Evolutionary conservation across 2,888 invertebrate species (phyloP).

Genomic region (Acleris sparsana): DNA sequence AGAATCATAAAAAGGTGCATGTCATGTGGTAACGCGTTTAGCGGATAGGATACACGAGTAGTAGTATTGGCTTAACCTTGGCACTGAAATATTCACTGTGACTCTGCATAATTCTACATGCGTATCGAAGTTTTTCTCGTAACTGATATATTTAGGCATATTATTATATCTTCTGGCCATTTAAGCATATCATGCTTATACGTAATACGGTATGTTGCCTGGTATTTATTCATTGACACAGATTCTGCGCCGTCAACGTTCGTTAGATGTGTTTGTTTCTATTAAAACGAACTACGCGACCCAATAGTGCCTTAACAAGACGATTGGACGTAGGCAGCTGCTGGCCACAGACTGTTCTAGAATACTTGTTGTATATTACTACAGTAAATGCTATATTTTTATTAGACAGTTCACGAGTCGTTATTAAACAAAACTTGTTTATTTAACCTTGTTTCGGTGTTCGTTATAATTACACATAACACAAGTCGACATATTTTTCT

Average conservation of each 20-base stretch:
- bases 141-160: background rate
- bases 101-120: constrained; percentile 40
- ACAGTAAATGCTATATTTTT: no score
- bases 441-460: no score
- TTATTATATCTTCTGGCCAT: background rate
- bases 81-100: constrained; percentile 45
- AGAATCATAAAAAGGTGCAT: constrained; percentile 50
- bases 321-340: constrained; percentile 19
- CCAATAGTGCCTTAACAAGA: constrained; percentile 29
- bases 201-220: background rate
- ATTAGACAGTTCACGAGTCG: no score
- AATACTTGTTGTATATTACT: background rate
- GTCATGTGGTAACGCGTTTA: constrained; percentile 38
- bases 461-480: no score
- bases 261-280: constrained; percentile 33
- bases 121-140: constrained; percentile 15
- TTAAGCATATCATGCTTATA: background rate
- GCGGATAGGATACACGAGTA: constrained; percentile 26
- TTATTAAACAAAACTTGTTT: no score
- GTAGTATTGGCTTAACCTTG: constrained; percentile 62
- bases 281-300: constrained; percentile 28
- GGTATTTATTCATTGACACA: constrained; percentile 36
- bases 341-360: constrained; percentile 10
- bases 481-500: no score
- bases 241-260: constrained; percentile 22